These are phyloP conservation scores for Diachasmimorpha longicaudata DNA, from an alignment of 1,140 invertebrate genomes.

Conservation along the genomic window DNA sequence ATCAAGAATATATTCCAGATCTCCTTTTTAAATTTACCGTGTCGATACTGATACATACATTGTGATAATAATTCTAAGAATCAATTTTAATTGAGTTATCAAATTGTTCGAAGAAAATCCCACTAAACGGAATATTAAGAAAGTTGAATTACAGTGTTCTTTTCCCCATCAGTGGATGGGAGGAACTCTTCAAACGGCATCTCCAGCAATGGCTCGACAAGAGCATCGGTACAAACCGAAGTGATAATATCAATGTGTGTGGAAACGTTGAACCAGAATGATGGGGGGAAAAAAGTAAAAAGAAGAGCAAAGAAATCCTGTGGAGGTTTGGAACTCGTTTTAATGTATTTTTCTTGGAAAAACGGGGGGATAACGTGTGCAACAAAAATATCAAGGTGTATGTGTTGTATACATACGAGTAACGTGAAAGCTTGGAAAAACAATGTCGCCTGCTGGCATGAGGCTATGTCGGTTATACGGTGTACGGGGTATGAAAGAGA, in stretches of 20 bases:
- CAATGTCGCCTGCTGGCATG: constrained; percentile 13
- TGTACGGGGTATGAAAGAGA: background rate
- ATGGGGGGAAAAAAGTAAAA: background rate
- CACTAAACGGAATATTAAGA: no score
- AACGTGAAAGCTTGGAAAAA: constrained; percentile 23
- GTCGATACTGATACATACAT: no score
- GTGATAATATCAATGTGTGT: background rate
- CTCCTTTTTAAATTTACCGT: no score
- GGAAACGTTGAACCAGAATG: background rate
- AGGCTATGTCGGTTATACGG: background rate
- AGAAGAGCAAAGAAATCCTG: background rate
- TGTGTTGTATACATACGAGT: background rate
- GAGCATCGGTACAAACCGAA: background rate
- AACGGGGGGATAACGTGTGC: background rate
- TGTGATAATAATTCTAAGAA: no score
- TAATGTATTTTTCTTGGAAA: background rate
- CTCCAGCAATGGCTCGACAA: background rate
- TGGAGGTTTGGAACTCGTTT: background rate
- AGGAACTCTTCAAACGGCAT: background rate
- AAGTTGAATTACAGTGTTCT: no score
- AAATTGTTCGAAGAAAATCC: no score
- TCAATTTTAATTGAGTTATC: no score
- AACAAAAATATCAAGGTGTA: background rate
- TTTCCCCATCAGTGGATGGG: no score
- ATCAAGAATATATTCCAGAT: no score